Evolutionary conservation across 2,888 invertebrate species (phyloP), one percentile per base, ranked within the genome.

Genomic region (Torymus tubicola): DNA sequence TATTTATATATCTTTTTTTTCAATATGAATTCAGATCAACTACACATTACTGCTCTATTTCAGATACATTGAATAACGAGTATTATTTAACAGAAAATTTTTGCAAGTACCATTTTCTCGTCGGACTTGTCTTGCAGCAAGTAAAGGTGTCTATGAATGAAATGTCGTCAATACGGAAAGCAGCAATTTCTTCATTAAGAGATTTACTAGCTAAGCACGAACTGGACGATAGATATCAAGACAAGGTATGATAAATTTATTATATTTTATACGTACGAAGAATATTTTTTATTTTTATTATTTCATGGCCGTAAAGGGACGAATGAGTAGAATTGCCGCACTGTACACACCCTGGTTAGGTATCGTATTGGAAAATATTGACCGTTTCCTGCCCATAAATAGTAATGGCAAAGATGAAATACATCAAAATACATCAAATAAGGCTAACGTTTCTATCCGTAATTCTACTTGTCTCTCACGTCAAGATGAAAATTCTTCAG

Each of bases 181-280:
- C 94, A 68, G 97, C 98, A 0, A 93, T 99, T 81, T 92, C 92
- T 57, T 95, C 96, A 14, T 92, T 99, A 24, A 93, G 98, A 81
- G 96, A 97, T 90, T 92, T 98, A 82, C 91, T 99, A 85, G 97
- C 97, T 11, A 99, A 99, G 90, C 99, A 99, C 90, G 96, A 98
- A 87, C 93, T 97, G 87, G 99, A 99, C 90, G 96, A 97, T 89
- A 93, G 99, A 80, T 98, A 97, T 90, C 94, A 95, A 85, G 94
- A 94, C 85, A 94, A 95, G 89, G 95, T 95, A 86, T 81, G 86
- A 75, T 58, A 74, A 58, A 68, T 73, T 64, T 4, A 12, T 42
- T 42, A 21, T 18, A 31, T 42, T 1, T 18, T 65, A 31, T 18
- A 53, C 2, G 53, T 70, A 31, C 61, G 12, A 60, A 24, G 5